These are phyloP conservation scores for Argyra leucocephala DNA, from an alignment of 2,888 invertebrate species.

Conservation along the genomic window DNA sequence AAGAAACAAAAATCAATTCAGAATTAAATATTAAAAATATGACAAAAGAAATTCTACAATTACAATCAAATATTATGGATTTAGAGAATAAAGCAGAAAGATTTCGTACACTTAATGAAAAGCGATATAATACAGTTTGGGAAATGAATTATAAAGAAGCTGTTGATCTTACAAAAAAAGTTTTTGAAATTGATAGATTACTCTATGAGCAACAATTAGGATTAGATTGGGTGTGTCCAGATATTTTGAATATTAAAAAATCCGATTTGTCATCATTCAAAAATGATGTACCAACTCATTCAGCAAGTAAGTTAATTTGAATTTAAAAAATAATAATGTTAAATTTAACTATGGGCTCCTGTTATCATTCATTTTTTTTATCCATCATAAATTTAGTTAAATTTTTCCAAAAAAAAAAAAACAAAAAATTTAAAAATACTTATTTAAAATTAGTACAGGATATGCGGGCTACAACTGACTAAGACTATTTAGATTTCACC, in stretches of 20 bases:
- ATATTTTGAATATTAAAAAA: constrained; percentile 38
- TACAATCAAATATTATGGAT: constrained; percentile 57
- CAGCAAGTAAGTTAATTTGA: neutral
- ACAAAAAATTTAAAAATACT: too few relatives aligned
- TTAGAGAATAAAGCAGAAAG: constrained; percentile 60
- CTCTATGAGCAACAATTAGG: constrained; percentile 56
- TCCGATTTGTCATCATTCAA: constrained; percentile 45
- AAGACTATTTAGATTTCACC: too few relatives aligned
- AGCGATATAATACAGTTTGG: constrained; percentile 51
- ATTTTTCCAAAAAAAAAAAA: too few relatives aligned
- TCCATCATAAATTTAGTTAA: too few relatives aligned
- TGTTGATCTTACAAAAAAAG: constrained; percentile 45
- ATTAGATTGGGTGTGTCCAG: constrained; percentile 48
- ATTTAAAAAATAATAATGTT: too few relatives aligned
- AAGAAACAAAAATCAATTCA: constrained; percentile 56
- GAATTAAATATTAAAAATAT: constrained; percentile 57
- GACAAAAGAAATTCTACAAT: constrained; percentile 56
- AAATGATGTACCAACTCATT: constrained; percentile 16
- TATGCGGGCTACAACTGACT: too few relatives aligned
- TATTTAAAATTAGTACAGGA: too few relatives aligned
- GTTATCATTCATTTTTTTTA: too few relatives aligned
- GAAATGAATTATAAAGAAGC: constrained; percentile 51
- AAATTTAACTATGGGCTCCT: too few relatives aligned
- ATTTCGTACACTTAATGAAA: constrained; percentile 55
- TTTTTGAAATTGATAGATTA: constrained; percentile 50